Evolutionary conservation across 2,113 vertebrate genomes (phyloP), one percentile per base, ranked within the genome.

Genomic region (Ondatra zibethicus): DNA sequence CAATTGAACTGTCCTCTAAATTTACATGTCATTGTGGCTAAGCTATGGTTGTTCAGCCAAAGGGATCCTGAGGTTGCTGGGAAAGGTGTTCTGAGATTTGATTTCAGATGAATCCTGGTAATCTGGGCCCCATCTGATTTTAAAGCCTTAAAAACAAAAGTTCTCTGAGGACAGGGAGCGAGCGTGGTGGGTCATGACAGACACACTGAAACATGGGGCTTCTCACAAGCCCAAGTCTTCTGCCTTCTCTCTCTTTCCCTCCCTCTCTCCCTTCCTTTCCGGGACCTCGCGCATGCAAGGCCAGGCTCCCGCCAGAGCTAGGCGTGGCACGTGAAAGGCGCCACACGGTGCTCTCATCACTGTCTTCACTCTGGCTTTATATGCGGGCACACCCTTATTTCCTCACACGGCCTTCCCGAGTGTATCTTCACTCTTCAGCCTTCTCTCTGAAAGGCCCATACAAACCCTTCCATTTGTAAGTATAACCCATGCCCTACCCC

Each of bases 141-240:
- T 11, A 42, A 92, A 66, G 87, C 70, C 61, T 92, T 52, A 77
- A 70, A 63, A 68, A 81, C 52, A 94, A 93, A 75, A 75, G 25
- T 27, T 65, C 75, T 47, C 75, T 61, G 70, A 61, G n/a, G 76
- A 39, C 27, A 95, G 61, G 68, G 90, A 88, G 88, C 42, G 42
- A 63, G 36, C 25, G 33, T 78, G 66, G 68, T 52, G 77, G 73
- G 52, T 81, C 21, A 75, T 14, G 39, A 52, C 86, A 92, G 92
- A 39, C 14, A 73, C 63, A 65, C 8, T 45, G 25, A 68, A 89
- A 86, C 58, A 29, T 1, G 23, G 16, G 16, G 14, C 77, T 95
- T 93, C 88, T 89, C 73, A 77, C 11, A 61, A 84, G 68, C 23
- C 45, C 4, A 58, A 73, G 61, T 19, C 25, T 36, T 33, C 33